Base-by-base conservation (phyloP, 2,113 vertebrate species). In the Alethe castanea region DNA sequence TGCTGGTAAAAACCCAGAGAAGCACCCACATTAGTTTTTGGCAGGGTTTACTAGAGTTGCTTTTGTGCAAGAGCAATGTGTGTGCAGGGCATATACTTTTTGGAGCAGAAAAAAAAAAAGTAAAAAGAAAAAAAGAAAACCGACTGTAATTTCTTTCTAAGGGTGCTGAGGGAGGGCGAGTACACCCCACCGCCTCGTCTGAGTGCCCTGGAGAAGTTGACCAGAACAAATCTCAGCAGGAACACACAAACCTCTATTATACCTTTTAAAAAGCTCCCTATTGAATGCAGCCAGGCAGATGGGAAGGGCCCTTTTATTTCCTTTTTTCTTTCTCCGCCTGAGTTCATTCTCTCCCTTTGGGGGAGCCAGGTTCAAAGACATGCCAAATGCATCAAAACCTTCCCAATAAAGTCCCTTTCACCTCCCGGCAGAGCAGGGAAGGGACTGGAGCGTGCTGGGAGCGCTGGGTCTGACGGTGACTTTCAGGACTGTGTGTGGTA, bases 141-240 rank as follows among this genome's bases (percentile, higher is more conserved):
- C 1, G 13, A 67, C 61, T 38, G 9, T 70, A 78, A 82, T 93
- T 82, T 95, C 59, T 61, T 94, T 95, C 76, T 10, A 19, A 78
- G 65, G 76, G 23, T 1, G 1, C 60, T 59, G 73, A 65, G 36
- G 81, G 70, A 92, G 65, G 83, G 61, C 0, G 0, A 23, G 26
- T 44, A 22, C 81, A 81, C 62, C 73, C 31, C 3, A 3, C 45
- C 1, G 1, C 82, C 78, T 81, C 0, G 19, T 92, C 95, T 91
- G 90, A 92, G 71, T 6, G 1, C 54, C 66, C 74, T 2, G 19
- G 80, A 96, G 93, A 95, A 95, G 91, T 0, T 96, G 91, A 95
- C 87, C 94, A 96, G 96, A 97, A 97, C 96, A 95, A 96, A 96
- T 95, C 94, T 71, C 94, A 85, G 81, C 89, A 90, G 93, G 93